Evolutionary conservation across 2,797 vertebrate genomes (phyloP).

Genomic region (Varecia variegata): DNA sequence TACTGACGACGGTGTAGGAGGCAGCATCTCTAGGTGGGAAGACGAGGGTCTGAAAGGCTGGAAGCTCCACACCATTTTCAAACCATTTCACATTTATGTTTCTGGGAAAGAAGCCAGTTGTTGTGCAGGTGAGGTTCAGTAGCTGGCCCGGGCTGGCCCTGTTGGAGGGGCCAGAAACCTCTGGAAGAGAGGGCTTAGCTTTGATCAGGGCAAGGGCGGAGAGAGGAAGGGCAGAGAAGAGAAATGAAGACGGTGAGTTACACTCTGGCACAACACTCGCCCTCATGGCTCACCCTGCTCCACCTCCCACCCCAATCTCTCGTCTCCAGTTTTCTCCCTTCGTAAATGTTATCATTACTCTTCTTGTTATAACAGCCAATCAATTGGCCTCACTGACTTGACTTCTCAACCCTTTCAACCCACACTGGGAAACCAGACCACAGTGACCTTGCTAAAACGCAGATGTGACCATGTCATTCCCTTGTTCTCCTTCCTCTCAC

Average conservation of each 20-base stretch:
- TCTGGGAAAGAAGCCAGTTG: constrained; percentile 13
- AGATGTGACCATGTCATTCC: background rate
- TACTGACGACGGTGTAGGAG: background rate
- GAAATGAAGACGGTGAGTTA: background rate
- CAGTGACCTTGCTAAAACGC: background rate
- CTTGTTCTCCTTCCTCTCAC: background rate
- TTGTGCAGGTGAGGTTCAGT: background rate
- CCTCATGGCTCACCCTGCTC: background rate
- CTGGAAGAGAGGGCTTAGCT: constrained; percentile 25
- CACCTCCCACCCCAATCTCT: background rate
- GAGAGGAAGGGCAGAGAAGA: background rate
- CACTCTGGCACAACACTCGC: background rate
- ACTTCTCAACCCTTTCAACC: background rate
- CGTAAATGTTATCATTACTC: too few relatives aligned
- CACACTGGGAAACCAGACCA: background rate
- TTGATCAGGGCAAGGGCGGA: background rate
- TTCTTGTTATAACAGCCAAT: background rate
- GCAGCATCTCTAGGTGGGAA: background rate
- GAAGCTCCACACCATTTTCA: background rate
- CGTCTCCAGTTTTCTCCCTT: background rate
- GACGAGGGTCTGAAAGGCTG: background rate
- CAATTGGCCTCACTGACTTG: background rate
- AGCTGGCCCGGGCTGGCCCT: background rate
- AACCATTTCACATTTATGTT: background rate
- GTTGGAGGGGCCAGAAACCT: background rate